Conservation (phyloP, 2,113 vertebrate genomes). For the Camelus dromedarius region DNA sequence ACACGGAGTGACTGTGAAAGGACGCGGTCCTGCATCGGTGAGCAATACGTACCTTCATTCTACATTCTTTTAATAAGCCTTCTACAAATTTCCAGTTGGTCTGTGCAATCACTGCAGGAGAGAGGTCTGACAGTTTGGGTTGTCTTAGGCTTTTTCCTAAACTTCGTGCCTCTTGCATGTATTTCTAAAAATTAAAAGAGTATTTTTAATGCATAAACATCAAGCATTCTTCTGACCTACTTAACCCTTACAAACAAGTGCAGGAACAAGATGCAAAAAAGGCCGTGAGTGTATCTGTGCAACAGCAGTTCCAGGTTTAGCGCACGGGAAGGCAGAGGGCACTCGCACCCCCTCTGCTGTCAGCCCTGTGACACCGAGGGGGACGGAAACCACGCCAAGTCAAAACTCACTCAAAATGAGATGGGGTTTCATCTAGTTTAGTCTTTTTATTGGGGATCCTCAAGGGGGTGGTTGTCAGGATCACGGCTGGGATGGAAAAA, state of each 20-base stretch:
- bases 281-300: slow-evolving; percentile 34
- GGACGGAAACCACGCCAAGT: background rate
- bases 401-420: background rate
- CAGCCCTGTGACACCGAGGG: background rate
- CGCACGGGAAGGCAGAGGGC: background rate
- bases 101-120: slow-evolving; percentile 94
- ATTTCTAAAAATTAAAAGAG: slow-evolving; percentile 90
- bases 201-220: slow-evolving; percentile 72
- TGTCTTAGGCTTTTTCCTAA: slow-evolving; percentile 95
- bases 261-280: slow-evolving; percentile 43
- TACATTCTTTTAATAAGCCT: slow-evolving; percentile 96
- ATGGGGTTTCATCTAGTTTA: background rate
- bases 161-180: slow-evolving; percentile 92
- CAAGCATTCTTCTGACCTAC: slow-evolving; percentile 48
- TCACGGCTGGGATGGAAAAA: background rate
- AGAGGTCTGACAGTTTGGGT: slow-evolving; percentile 95
- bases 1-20: background rate
- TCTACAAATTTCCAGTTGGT: slow-evolving; percentile 98
- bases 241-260: slow-evolving; percentile 75
- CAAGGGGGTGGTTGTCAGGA: background rate
- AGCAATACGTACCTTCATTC: slow-evolving; percentile 93
- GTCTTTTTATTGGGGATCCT: background rate
- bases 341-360: background rate
- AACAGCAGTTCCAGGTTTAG: slow-evolving; percentile 25
- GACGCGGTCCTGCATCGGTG: background rate